Evolutionary conservation across 2,797 vertebrate species (phyloP), one percentile per base, ranked within the genome.

Genomic region (Acanthurus leucopareius): DNA sequence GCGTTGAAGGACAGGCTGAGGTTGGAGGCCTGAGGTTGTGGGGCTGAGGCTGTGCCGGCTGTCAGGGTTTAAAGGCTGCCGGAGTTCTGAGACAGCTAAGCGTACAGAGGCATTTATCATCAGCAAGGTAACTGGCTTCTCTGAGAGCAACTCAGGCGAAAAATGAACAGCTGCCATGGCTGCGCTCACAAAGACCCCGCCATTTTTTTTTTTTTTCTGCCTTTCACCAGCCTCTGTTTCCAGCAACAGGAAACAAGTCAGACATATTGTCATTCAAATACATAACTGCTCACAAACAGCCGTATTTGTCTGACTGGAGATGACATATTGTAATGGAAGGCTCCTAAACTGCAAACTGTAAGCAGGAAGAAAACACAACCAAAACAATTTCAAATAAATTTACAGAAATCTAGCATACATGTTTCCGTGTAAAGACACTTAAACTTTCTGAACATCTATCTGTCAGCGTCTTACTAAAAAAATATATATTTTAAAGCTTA

Each of bases 101-200:
- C 69, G 84, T 93, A 91, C 84, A 80, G 87, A 71, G 90, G 89
- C 89, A 95, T 96, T 95, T 94, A 95, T 96, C 94, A 95, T 85
- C 86, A 73, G 75, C 87, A 92, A 95, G 95, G 94, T 95, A 97
- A 96, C 94, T 82, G 88, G 93, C 90, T 94, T 93, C 90, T 94
- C 94, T 84, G 88, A 92, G 91, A 95, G 80, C 94, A 92, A 92
- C 86, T 96, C 93, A 91, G 89, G 95, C 94, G 95, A 95, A 97
- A 97, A 97, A 97, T 96, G 93, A 97, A 96, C 96, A 97, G 95
- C 95, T 97, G 96, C 93, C 95, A 95, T 65, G 83, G 92, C 83
- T 89, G 91, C 93, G 92, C 95, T 95, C 90, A 92, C 90, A 94
- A 87, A 96, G 86, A 87, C 86, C 87, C 91, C 91, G 88, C 73